A percentile compares a stretch with the other conserved stretches of the same genome.
Conservation (phyloP, 2,797 vertebrate genomes). For the Synanceia verrucosa region DNA sequence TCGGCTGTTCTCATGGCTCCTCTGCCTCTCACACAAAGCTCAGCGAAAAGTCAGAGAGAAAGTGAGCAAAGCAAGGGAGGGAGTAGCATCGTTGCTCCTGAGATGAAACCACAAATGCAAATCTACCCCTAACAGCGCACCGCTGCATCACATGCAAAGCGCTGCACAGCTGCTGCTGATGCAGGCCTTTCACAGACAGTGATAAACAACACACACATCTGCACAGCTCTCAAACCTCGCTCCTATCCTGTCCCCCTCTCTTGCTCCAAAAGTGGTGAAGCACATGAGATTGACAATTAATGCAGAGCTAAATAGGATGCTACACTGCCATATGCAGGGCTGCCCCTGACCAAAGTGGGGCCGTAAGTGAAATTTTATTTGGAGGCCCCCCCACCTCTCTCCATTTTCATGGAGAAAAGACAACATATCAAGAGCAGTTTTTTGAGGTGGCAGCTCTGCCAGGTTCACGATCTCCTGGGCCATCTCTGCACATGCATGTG, state of each 20-base stretch:
- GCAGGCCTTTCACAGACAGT: slow-evolving; percentile 72
- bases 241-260: slow-evolving; percentile 40
- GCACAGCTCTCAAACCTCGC: slow-evolving; percentile 33
- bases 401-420: too few relatives aligned
- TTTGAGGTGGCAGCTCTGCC: too few relatives aligned
- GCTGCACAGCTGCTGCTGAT: slow-evolving; percentile 77
- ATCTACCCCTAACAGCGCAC: slow-evolving; percentile 62
- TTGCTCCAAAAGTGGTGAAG: slow-evolving; percentile 19
- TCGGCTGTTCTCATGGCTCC: slow-evolving; percentile 42
- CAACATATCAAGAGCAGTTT: too few relatives aligned
- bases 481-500: too few relatives aligned
- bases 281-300: slow-evolving; percentile 23
- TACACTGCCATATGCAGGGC: too few relatives aligned
- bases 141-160: slow-evolving; percentile 74
- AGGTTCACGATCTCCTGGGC: too few relatives aligned
- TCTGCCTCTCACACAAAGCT: slow-evolving; percentile 27
- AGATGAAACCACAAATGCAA: slow-evolving; percentile 80
- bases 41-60: slow-evolving; percentile 27
- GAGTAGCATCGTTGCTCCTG: slow-evolving; percentile 50
- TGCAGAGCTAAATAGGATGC: slow-evolving; percentile 13
- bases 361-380: too few relatives aligned
- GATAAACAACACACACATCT: slow-evolving; percentile 64
- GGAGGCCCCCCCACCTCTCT: too few relatives aligned
- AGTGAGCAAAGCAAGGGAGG: slow-evolving; percentile 51
- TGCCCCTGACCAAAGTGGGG: too few relatives aligned